Conservation (phyloP, 2,888 invertebrate genomes). For the Melanargia galathea region DNA sequence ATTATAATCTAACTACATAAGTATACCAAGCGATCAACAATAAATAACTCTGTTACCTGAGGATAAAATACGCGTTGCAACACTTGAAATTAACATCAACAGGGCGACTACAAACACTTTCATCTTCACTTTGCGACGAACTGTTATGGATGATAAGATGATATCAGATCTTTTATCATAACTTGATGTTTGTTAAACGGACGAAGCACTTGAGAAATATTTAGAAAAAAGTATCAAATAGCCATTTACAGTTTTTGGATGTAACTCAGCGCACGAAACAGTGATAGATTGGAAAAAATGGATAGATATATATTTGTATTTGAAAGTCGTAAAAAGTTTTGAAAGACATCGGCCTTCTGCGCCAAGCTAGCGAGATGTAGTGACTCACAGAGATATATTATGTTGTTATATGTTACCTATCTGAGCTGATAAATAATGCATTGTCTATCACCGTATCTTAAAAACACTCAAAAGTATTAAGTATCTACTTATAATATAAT, state of each 20-base stretch:
- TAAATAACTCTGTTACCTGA: conserved; percentile 52
- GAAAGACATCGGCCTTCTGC: not conserved
- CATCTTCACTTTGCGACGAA: conserved; percentile 52
- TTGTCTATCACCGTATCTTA: conserved; percentile 3
- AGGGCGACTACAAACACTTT: conserved; percentile 55
- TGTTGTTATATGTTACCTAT: not conserved
- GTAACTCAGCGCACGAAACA: not conserved
- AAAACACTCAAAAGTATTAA: not conserved
- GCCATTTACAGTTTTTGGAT: not conserved
- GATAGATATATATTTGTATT: not conserved
- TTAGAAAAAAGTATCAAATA: not conserved
- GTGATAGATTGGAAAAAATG: not conserved
- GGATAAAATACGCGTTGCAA: conserved; percentile 54
- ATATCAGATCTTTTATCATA: conserved; percentile 17
- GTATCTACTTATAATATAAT: not conserved
- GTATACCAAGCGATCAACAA: too few relatives aligned
- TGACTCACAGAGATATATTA: not conserved
- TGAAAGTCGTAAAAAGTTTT: not conserved
- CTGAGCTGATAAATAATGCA: not conserved
- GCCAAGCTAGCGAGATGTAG: not conserved
- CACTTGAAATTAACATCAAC: conserved; percentile 49
- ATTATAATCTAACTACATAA: too few relatives aligned
- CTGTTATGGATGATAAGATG: conserved; percentile 48
- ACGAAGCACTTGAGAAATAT: conserved; percentile 1
- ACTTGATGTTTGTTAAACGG: not conserved